Evolutionary conservation across 1,140 invertebrate species (phyloP).

Genomic region (Nomia melanderi): DNA sequence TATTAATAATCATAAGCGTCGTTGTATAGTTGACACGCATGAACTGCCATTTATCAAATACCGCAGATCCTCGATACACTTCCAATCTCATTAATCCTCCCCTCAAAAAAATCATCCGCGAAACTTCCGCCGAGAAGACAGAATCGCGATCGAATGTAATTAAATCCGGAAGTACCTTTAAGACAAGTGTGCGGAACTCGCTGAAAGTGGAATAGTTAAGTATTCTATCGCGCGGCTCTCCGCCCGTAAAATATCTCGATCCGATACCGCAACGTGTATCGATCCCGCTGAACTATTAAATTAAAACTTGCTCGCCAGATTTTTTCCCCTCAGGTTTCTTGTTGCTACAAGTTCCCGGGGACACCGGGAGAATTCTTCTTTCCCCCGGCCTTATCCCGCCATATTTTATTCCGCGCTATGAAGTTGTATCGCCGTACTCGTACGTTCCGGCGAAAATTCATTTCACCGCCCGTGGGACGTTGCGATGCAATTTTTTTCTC

Average conservation of each 20-base stretch:
- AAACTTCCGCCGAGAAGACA: too few species aligned
- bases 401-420: constrained; percentile 2
- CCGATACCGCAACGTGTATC: not conserved
- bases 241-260: constrained; percentile 8
- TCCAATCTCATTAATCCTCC: not conserved
- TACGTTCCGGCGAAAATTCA: not conserved
- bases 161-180: not conserved
- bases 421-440: not conserved
- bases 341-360: not conserved
- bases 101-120: not conserved
- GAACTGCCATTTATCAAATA: too few species aligned
- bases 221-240: not conserved
- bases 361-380: not conserved
- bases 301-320: not conserved
- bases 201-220: not conserved
- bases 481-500: constrained; percentile 1
- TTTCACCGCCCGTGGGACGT: not conserved
- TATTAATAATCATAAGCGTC: too few species aligned
- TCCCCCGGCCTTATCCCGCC: not conserved
- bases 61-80: too few species aligned
- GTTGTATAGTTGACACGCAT: too few species aligned
- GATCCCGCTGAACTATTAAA: not conserved
- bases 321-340: not conserved
- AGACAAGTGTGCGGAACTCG: not conserved
- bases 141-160: not conserved